A percentile compares a stretch with the other conserved stretches of the same genome.
Evolutionary conservation across 2,113 vertebrate genomes (phyloP).

Genomic region (Psophia crepitans): DNA sequence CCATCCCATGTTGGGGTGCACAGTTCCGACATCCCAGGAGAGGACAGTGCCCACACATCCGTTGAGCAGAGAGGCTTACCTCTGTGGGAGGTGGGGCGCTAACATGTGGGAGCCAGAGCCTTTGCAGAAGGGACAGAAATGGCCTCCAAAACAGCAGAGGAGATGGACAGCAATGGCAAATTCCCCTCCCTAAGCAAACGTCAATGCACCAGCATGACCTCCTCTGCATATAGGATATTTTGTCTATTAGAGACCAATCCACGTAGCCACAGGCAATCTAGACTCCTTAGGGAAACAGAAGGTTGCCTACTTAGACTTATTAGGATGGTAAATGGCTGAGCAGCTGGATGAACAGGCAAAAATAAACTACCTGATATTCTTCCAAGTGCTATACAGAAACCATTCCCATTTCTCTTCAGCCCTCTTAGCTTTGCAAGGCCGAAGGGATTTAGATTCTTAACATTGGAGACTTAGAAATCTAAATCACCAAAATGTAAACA

Average conservation of each 20-base stretch:
- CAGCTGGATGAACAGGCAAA: constrained; percentile 55
- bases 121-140: neutral
- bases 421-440: neutral
- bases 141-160: neutral
- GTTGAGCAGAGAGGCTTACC: neutral
- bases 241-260: constrained; percentile 28
- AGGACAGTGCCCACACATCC: neutral
- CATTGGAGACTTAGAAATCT: neutral
- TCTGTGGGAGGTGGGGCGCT: neutral
- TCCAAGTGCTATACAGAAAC: constrained; percentile 22
- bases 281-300: constrained; percentile 61
- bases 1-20: fast-evolving
- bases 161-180: neutral
- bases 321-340: constrained; percentile 53
- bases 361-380: constrained; percentile 58
- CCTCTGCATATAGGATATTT: neutral
- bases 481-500: neutral
- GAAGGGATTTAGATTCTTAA: constrained; percentile 18
- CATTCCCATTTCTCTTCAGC: constrained; percentile 6
- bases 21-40: neutral
- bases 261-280: constrained; percentile 21
- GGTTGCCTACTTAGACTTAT: constrained; percentile 62
- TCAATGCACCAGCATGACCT: neutral
- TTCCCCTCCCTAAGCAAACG: neutral
- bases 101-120: fast-evolving